These are phyloP conservation scores for Acropora yongei DNA, from an alignment of 64 coral and sea anemone genomes.

Conservation along the genomic window DNA sequence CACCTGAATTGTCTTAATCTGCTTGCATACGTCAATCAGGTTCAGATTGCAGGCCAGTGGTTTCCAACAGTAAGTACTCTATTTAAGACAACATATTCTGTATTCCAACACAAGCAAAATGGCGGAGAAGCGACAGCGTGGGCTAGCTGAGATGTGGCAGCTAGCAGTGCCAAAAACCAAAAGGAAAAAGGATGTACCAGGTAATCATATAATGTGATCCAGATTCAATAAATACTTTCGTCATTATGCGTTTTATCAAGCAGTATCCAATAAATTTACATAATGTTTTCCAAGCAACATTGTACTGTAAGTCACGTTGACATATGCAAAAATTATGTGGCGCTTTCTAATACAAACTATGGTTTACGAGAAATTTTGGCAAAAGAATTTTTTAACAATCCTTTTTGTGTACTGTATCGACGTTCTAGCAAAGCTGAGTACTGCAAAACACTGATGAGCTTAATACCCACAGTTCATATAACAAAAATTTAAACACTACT, in stretches of 20 bases:
- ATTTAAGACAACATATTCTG: no score
- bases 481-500: not conserved
- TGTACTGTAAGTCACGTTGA: conserved; percentile 28
- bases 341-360: conserved; percentile 21
- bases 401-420: conserved; percentile 1
- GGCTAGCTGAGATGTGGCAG: not conserved
- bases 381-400: not conserved
- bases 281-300: conserved; percentile 24
- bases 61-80: no score
- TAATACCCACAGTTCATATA: conserved; percentile 11
- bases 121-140: no score
- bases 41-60: no score
- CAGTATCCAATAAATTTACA: conserved; percentile 43
- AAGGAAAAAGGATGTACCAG: conserved; percentile 49
- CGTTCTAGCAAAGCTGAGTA: not conserved
- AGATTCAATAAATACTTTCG: conserved; percentile 24
- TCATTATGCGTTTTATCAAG: conserved; percentile 42
- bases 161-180: conserved; percentile 33
- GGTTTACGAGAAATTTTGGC: conserved; percentile 30
- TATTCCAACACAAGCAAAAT: no score
- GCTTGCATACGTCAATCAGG: no score
- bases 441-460: no score
- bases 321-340: not conserved
- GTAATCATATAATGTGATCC: conserved; percentile 26
- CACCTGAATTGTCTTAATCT: no score